Evolutionary conservation across 2,113 vertebrate genomes (phyloP), one percentile per base, ranked within the genome.

Genomic region (Neolamprologus devosi): DNA sequence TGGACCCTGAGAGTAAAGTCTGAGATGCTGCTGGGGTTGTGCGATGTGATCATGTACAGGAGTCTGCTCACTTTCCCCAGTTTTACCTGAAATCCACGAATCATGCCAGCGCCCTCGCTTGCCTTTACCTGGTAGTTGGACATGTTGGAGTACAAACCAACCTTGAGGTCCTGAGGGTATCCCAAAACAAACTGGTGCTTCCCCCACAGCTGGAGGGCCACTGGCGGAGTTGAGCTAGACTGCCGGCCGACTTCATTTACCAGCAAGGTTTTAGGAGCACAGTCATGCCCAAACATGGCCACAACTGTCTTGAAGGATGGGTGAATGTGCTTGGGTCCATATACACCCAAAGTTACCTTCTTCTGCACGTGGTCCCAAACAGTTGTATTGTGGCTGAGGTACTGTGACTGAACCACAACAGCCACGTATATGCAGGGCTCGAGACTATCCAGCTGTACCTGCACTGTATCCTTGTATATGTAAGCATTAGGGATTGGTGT

Each of bases 291-390:
- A 0, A 99, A 99, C 85, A 99, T 73, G 23, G 98, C 98, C 80
- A 99, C 97, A 0, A 99, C 98, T 0, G 98, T 97, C 92, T 98
- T 99, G 90, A 99, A 99, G 17, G 98, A 98, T 0, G 99, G 99
- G 84, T 99, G 99, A 51, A 99, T 98, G 94, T 99, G 98, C 55
- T 99, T 99, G 35, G 99, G 99, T 45, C 99, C 99, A 0, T 99
- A 99, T 4, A 99, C 96, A 0, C 98, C 98, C 63, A 99, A 93
- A 0, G 98, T 99, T 54, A 99, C 91, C 81, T 97, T 98, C 87
- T 98, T 99, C 81, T 96, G 92, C 88, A 99, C 97, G 51, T 98
- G 97, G 82, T 99, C 97, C 99, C 99, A 99, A 19, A 99, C 97
- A 0, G 97, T 98, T 23, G 95, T 95, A 28, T 97, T 97, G 89